A percentile compares a stretch with the other conserved stretches of the same genome.
Evolutionary conservation across 2,113 vertebrate genomes (phyloP).

Genomic region (Ictidomys tridecemlineatus): DNA sequence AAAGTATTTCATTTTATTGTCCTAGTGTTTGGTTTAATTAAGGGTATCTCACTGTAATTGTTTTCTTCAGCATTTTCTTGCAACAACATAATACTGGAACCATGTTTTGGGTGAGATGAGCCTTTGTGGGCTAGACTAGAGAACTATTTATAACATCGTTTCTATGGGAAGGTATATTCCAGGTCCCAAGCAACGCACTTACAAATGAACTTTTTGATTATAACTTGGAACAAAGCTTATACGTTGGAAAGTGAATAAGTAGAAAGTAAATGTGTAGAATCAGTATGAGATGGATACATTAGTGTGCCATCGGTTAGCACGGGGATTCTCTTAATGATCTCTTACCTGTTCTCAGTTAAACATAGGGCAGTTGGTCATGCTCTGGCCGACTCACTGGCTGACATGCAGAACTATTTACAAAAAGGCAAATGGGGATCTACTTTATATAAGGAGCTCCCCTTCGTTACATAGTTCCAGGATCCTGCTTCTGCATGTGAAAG

Average conservation of each 20-base stretch:
- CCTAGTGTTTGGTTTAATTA: slow-evolving; percentile 74
- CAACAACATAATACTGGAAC: not conserved
- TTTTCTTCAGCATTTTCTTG: slow-evolving; percentile 62
- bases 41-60: slow-evolving; percentile 41
- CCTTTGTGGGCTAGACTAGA: slow-evolving; percentile 14
- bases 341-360: not conserved
- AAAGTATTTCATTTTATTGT: slow-evolving; percentile 54
- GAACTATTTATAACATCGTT: slow-evolving; percentile 65
- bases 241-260: not conserved
- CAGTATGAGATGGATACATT: not conserved
- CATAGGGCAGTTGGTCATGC: no score
- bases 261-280: not conserved
- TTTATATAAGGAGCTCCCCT: not conserved
- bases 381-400: not conserved
- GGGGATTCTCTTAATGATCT: not conserved
- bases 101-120: not conserved
- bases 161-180: slow-evolving; percentile 65
- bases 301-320: not conserved
- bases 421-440: not conserved
- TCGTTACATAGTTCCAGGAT: not conserved
- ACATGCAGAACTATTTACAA: not conserved
- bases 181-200: slow-evolving; percentile 34
- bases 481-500: not conserved
- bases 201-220: slow-evolving; percentile 59
- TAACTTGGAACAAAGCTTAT: slow-evolving; percentile 10